These are phyloP conservation scores for Diplodus sargus DNA, from an alignment of 2,797 vertebrate genomes.

Conservation along the genomic window DNA sequence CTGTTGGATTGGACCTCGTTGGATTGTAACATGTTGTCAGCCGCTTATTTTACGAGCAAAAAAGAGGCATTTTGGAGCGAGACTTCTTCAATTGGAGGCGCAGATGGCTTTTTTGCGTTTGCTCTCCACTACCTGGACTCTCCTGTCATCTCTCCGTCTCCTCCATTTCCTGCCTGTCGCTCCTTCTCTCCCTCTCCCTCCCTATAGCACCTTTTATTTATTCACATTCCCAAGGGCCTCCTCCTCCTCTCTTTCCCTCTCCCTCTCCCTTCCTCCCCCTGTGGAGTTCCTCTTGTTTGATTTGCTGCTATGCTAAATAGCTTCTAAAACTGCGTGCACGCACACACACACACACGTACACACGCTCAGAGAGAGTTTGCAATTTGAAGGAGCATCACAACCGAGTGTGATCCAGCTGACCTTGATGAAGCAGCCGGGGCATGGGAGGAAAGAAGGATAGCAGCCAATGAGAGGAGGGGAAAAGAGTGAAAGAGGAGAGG, in stretches of 20 bases:
- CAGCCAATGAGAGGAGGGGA: neutral
- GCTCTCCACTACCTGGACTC: conserved; percentile 21
- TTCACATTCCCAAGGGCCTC: conserved; percentile 41
- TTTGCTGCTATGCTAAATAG: conserved; percentile 40
- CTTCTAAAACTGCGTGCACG: conserved; percentile 28
- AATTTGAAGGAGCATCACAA: conserved; percentile 56
- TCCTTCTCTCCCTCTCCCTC: conserved; percentile 4
- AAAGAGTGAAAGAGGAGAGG: conserved; percentile 6
- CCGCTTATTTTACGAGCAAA: neutral
- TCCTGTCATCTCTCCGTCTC: conserved; percentile 14
- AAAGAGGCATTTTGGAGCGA: conserved; percentile 4
- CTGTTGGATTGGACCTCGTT: too few species aligned
- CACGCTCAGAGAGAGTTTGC: neutral
- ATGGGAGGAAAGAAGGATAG: conserved; percentile 24
- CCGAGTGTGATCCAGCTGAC: conserved; percentile 51
- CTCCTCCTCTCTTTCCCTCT: neutral
- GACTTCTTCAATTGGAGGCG: neutral
- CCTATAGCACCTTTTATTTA: conserved; percentile 39
- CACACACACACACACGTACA: neutral
- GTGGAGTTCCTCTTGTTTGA: conserved; percentile 41
- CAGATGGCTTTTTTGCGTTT: conserved; percentile 40
- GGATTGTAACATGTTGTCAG: neutral
- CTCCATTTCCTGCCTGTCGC: neutral
- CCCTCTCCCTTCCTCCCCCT: conserved; percentile 11
- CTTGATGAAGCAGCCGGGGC: conserved; percentile 55